These are phyloP conservation scores for Agrotis ipsilon DNA, from an alignment of 2,888 invertebrate genomes.

Conservation along the genomic window DNA sequence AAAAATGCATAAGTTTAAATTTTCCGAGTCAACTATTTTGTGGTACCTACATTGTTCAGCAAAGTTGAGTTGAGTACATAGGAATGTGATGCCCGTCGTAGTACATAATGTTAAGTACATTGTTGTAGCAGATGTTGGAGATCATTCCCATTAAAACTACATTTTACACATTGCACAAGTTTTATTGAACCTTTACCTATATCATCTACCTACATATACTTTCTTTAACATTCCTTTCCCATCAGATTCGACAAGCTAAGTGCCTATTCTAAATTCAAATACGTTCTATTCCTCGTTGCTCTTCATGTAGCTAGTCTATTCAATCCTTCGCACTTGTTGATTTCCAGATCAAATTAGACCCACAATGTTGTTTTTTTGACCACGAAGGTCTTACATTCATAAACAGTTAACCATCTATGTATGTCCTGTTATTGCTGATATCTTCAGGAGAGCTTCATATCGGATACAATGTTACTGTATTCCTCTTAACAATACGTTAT, in stretches of 20 bases:
- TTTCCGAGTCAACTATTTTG: slow-evolving; percentile 30
- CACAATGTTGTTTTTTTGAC: background rate
- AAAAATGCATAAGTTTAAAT: background rate
- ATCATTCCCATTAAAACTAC: slow-evolving; percentile 89
- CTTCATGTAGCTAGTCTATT: background rate
- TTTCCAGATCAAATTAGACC: background rate
- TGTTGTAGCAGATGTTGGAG: slow-evolving; percentile 84
- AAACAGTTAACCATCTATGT: too few relatives aligned
- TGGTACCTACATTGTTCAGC: slow-evolving; percentile 17
- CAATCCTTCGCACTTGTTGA: background rate
- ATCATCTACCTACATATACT: background rate
- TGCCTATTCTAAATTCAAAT: background rate
- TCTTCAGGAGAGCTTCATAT: too few relatives aligned
- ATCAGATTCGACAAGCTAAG: background rate
- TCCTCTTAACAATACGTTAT: too few relatives aligned
- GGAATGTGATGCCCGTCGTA: slow-evolving; percentile 75
- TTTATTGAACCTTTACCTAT: slow-evolving; percentile 67
- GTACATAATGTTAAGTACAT: slow-evolving; percentile 73
- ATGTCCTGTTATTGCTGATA: too few relatives aligned
- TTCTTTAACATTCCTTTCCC: background rate
- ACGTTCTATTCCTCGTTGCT: background rate
- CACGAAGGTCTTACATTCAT: too few relatives aligned
- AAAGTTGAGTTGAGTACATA: slow-evolving; percentile 49
- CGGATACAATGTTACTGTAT: too few relatives aligned
- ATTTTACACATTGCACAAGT: slow-evolving; percentile 82